A percentile compares a stretch with the other conserved stretches of the same genome.
These are phyloP conservation scores for Ypsolopha sequella DNA, from an alignment of 2,888 invertebrate genomes.

Conservation along the genomic window DNA sequence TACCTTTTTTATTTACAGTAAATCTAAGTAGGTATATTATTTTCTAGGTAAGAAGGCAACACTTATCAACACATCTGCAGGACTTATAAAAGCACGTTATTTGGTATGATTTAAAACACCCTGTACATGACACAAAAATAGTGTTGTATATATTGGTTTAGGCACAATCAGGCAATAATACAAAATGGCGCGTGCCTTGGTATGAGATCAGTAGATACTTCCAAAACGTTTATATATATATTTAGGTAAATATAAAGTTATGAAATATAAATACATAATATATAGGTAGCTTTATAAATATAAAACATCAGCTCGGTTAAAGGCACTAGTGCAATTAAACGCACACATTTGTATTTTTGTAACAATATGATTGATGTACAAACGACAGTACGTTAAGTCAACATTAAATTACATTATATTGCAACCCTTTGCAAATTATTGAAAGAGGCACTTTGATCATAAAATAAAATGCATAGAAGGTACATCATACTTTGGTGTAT, in stretches of 20 bases:
- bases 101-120: constrained; percentile 65
- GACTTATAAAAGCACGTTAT: constrained; percentile 63
- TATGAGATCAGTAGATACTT: constrained; percentile 57
- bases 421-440: background rate
- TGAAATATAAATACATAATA: too few species aligned
- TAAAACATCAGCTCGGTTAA: constrained; percentile 9
- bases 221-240: constrained; percentile 6
- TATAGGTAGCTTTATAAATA: background rate
- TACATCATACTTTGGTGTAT: too few species aligned
- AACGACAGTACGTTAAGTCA: too few species aligned
- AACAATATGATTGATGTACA: too few species aligned
- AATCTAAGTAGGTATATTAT: background rate
- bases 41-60: constrained; percentile 43
- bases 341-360: too few species aligned
- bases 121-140: constrained; percentile 68
- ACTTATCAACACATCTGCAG: constrained; percentile 43
- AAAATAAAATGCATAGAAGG: background rate
- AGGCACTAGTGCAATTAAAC: constrained; percentile 9
- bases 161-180: constrained; percentile 53
- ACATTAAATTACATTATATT: background rate
- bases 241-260: too few species aligned
- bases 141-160: constrained; percentile 39
- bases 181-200: constrained; percentile 38
- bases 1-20: constrained; percentile 1
- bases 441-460: constrained; percentile 25